phyloP scores from a whole-genome alignment of 2,113 vertebrate genomes.

The Odobenus rosmarus region DNA sequence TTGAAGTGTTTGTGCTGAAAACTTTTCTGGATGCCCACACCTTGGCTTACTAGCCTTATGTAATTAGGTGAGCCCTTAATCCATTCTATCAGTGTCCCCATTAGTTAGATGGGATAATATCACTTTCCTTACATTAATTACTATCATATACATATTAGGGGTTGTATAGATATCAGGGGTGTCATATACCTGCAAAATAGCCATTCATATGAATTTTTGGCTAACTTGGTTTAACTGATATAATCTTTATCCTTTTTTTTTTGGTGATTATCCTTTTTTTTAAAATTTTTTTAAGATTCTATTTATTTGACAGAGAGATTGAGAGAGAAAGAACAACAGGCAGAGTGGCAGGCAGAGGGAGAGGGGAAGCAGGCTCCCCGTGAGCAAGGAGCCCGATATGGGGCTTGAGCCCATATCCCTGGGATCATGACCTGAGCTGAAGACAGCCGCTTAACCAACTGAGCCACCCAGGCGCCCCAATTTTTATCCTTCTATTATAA shows the following conservation, averaged over 20 bases:
- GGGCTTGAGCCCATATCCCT: not conserved
- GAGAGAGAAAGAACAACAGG: too few relatives aligned
- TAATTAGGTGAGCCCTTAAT: not conserved
- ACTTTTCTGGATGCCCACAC: not conserved
- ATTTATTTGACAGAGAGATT: not conserved
- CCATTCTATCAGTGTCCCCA: not conserved
- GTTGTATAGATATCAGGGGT: not conserved
- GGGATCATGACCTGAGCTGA: not conserved
- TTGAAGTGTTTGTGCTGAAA: not conserved
- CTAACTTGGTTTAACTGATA: not conserved
- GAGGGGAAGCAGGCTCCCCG: not conserved
- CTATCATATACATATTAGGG: not conserved
- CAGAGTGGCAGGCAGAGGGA: not conserved
- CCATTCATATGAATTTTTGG: not conserved
- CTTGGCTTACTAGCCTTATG: not conserved
- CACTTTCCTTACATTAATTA: not conserved
- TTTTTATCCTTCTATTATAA: not conserved
- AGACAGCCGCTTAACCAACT: not conserved
- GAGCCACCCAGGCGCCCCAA: not conserved
- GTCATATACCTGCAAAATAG: not conserved
- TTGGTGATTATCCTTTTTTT: not conserved
- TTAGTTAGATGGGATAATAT: not conserved
- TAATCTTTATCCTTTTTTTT: not conserved
- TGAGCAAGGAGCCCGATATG: not conserved
- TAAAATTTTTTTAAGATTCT: not conserved